Percentiles rank a stretch among this genome's conserved stretches.
Evolutionary conservation across 2,888 invertebrate genomes (phyloP).

Genomic region (Listrodromus nycthemerus): DNA sequence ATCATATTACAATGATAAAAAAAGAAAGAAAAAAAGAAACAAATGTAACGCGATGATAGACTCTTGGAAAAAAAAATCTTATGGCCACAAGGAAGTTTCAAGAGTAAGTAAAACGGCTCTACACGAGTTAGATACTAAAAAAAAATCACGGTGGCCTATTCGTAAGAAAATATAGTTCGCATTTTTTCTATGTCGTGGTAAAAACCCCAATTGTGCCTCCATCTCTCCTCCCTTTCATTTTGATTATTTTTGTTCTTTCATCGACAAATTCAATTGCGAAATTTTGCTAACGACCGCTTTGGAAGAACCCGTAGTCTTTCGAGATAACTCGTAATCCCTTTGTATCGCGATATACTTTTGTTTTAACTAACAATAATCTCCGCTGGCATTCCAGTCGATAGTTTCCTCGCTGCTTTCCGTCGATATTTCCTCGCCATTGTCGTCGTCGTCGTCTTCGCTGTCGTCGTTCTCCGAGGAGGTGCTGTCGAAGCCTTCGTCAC

Average conservation of each 20-base stretch:
- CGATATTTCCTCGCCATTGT: slow-evolving; percentile 28
- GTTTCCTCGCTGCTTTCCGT: slow-evolving; percentile 58
- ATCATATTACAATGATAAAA: background rate
- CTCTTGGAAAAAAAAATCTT: slow-evolving; percentile 54
- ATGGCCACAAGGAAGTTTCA: slow-evolving; percentile 43
- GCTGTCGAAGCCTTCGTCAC: slow-evolving; percentile 71
- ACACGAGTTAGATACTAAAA: slow-evolving; percentile 5
- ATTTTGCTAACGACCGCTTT: slow-evolving; percentile 9
- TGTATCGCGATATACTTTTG: slow-evolving; percentile 1
- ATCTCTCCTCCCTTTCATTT: slow-evolving; percentile 25
- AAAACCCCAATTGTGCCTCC: slow-evolving; percentile 48
- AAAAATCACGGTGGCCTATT: slow-evolving; percentile 47
- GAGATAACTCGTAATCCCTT: background rate
- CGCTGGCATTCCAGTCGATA: slow-evolving; percentile 56
- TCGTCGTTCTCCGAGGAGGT: slow-evolving; percentile 72
- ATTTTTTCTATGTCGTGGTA: slow-evolving; percentile 32
- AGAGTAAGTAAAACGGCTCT: slow-evolving; percentile 4
- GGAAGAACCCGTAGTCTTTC: slow-evolving; percentile 28
- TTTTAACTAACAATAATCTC: slow-evolving; percentile 38
- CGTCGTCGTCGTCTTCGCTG: slow-evolving; percentile 52
- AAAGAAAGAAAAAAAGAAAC: slow-evolving; percentile 25
- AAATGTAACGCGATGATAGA: slow-evolving; percentile 59
- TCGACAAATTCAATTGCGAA: slow-evolving; percentile 5
- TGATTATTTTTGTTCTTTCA: slow-evolving; percentile 1
- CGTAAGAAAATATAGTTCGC: slow-evolving; percentile 66